phyloP scores from a whole-genome alignment of 2,888 invertebrate genomes.

The Sepiola atlantica region DNA sequence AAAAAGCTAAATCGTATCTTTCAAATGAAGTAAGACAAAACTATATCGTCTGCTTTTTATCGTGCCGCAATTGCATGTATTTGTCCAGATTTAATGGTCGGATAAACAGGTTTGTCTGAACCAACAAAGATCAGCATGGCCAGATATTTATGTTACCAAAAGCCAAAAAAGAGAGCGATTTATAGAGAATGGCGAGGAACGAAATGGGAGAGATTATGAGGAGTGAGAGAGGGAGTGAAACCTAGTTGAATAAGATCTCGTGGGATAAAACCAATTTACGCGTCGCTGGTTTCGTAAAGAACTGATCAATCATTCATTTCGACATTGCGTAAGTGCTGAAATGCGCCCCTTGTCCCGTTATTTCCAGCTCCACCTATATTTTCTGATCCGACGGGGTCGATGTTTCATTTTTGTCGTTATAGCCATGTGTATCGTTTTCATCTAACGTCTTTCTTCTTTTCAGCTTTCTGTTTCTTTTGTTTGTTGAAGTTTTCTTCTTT shows the following conservation, averaged over 20 bases:
- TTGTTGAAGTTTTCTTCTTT: no score
- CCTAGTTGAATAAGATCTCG: no score
- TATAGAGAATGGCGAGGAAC: no score
- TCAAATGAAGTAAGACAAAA: not conserved
- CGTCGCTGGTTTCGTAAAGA: constrained; percentile 32
- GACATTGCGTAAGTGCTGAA: not conserved
- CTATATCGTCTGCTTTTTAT: not conserved
- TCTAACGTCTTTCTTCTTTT: no score
- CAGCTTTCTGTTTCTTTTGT: no score
- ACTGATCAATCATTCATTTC: not conserved
- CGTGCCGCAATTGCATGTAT: not conserved
- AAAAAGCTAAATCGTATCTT: not conserved
- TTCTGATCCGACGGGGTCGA: not conserved
- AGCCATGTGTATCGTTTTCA: no score
- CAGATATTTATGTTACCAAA: not conserved
- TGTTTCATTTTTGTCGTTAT: no score
- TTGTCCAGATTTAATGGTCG: not conserved
- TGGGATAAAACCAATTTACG: not conserved
- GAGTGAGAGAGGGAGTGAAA: not conserved
- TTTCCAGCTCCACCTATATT: not conserved
- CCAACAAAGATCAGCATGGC: not conserved
- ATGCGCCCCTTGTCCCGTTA: not conserved
- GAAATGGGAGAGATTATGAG: no score
- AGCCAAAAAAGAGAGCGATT: no score
- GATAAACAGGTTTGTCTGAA: not conserved